These are phyloP conservation scores for Indri indri DNA, from an alignment of 2,113 vertebrate genomes.

Conservation along the genomic window DNA sequence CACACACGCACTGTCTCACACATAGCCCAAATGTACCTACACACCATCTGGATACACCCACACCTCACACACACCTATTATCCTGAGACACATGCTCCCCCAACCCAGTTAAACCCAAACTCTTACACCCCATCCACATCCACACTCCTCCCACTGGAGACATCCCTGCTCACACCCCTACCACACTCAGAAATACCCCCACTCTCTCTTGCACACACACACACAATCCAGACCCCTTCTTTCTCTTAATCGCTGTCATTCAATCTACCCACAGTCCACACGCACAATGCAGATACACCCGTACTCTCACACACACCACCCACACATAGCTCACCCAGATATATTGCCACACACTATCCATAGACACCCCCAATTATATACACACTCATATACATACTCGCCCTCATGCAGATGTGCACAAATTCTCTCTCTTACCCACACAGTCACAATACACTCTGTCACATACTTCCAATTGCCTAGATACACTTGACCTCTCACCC, in stretches of 20 bases:
- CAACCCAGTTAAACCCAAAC: constrained; percentile 3
- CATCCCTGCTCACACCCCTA: neutral
- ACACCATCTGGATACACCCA: neutral
- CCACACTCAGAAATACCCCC: neutral
- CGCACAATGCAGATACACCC: neutral
- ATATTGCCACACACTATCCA: neutral
- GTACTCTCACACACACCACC: neutral
- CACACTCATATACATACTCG: neutral
- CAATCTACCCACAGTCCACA: neutral
- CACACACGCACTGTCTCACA: neutral
- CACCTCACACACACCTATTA: neutral
- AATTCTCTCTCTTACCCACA: neutral
- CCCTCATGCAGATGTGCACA: neutral
- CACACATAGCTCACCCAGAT: neutral
- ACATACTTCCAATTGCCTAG: neutral
- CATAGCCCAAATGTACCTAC: neutral
- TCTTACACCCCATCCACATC: neutral
- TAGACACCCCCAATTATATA: neutral
- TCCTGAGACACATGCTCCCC: neutral
- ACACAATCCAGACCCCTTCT: neutral
- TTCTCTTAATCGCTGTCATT: constrained; percentile 13
- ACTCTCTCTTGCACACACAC: neutral
- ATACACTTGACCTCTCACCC: constrained; percentile 15
- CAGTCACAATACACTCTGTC: neutral
- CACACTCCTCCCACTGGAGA: neutral